Percentiles rank a stretch among this genome's conserved stretches.
Conservation (phyloP, 2,113 vertebrate genomes). For the Ammodytes marinus region DNA sequence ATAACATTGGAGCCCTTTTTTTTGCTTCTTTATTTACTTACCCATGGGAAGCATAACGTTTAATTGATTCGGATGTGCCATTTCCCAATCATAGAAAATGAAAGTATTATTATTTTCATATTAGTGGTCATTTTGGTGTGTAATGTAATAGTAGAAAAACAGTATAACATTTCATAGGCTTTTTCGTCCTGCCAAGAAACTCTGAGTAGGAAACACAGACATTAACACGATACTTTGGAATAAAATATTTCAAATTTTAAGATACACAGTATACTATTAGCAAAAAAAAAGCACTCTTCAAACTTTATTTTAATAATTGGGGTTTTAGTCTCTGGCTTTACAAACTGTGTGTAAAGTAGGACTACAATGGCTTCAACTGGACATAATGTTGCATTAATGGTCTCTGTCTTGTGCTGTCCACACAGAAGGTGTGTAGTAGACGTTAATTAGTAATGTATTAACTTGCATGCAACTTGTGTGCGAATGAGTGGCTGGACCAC, state of each 20-base stretch:
- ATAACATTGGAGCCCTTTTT: not conserved
- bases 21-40: not conserved
- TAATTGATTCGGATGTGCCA: not conserved
- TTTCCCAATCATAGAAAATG: not conserved
- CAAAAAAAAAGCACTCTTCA: constrained; percentile 1
- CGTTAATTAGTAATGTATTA: constrained; percentile 67
- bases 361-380: constrained; percentile 25
- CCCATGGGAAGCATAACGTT: not conserved
- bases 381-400: constrained; percentile 35
- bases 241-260: constrained; percentile 1
- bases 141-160: constrained; percentile 13
- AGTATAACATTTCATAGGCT: not conserved
- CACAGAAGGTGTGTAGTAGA: constrained; percentile 34
- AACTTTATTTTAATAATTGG: constrained; percentile 23
- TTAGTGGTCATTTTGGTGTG: constrained; percentile 27
- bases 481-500: constrained; percentile 62
- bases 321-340: constrained; percentile 12
- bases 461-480: constrained; percentile 62
- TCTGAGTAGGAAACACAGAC: constrained; percentile 27
- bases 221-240: constrained; percentile 38
- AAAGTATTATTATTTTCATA: constrained; percentile 27
- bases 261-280: constrained; percentile 33
- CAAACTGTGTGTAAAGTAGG: constrained; percentile 1
- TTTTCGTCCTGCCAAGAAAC: constrained; percentile 41
- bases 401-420: constrained; percentile 31